phyloP scores from a whole-genome alignment of 92 coral and sea anemone species.

The Isaurus tuberculatus region DNA sequence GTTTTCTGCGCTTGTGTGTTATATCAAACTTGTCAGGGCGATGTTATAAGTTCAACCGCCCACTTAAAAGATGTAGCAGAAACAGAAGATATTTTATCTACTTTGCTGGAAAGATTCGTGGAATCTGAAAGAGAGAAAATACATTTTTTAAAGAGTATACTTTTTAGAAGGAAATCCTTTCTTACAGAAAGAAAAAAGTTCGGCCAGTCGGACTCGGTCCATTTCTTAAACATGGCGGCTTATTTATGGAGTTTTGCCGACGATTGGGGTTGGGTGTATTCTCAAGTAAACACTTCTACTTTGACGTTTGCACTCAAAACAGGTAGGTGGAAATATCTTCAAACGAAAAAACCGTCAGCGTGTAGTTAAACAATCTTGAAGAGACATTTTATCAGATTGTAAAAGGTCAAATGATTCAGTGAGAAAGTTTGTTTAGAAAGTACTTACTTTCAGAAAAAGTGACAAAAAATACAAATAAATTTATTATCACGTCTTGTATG shows the following conservation, averaged over 20 bases:
- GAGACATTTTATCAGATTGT: not conserved
- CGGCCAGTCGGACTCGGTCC: not conserved
- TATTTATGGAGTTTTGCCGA: slow-evolving; percentile 24
- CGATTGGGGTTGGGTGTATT: not conserved
- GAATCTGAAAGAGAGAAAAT: slow-evolving; percentile 28
- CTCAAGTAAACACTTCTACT: not conserved
- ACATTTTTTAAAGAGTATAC: not conserved
- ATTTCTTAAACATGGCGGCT: not conserved
- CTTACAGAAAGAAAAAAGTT: not conserved
- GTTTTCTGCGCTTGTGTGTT: not conserved
- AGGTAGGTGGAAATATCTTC: not conserved
- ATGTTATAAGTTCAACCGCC: slow-evolving; percentile 18
- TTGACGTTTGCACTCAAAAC: not conserved
- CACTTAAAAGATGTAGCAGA: slow-evolving; percentile 6
- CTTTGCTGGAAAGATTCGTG: slow-evolving; percentile 5
- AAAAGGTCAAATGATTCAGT: not conserved
- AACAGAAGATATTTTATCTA: not conserved
- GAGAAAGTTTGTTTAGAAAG: too few species aligned
- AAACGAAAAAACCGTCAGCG: not conserved
- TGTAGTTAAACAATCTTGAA: not conserved
- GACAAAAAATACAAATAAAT: too few species aligned
- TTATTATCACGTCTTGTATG: too few species aligned
- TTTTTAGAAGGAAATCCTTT: not conserved
- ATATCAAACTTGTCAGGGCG: not conserved
- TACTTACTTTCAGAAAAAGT: too few species aligned